A percentile compares a stretch with the other conserved stretches of the same genome.
Conservation (phyloP, 2,113 vertebrate genomes). For the Meleagris gallopavo region DNA sequence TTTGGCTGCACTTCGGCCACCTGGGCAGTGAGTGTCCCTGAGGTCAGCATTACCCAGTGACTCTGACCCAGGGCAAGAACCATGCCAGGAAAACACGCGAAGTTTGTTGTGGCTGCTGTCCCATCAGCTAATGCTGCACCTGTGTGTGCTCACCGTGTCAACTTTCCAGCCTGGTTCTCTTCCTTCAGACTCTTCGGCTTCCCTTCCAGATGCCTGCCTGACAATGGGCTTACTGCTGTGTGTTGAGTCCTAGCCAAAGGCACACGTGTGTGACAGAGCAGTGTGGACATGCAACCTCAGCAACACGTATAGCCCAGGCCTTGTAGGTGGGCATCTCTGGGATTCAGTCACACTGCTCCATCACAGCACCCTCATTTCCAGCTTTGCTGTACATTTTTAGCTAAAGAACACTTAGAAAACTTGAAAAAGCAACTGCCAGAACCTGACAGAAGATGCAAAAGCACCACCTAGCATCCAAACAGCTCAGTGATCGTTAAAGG, state of each 20-base stretch:
- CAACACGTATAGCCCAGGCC: accelerated
- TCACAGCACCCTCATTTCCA: accelerated
- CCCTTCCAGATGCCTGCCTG: not conserved
- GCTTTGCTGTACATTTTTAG: not conserved
- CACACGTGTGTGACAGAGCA: not conserved
- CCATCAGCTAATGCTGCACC: not conserved
- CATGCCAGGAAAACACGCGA: accelerated
- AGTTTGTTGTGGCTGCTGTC: not conserved
- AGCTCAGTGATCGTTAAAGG: not conserved
- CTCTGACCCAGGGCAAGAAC: not conserved
- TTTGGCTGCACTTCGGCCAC: not conserved
- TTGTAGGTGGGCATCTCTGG: not conserved
- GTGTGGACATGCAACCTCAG: not conserved
- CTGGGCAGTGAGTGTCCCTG: not conserved
- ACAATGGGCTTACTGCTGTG: not conserved
- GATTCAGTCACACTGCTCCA: not conserved
- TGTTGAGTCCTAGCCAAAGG: not conserved
- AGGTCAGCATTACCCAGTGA: not conserved
- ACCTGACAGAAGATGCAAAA: not conserved
- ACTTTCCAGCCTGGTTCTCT: not conserved
- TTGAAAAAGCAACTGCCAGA: not conserved
- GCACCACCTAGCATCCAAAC: not conserved
- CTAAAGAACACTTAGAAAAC: not conserved
- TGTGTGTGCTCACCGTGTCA: not conserved
- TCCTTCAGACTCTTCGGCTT: not conserved